Percentiles rank a stretch among this genome's conserved stretches.
These are phyloP conservation scores for Drosophila ambigua DNA, from an alignment of 1,140 invertebrate species.

Conservation along the genomic window DNA sequence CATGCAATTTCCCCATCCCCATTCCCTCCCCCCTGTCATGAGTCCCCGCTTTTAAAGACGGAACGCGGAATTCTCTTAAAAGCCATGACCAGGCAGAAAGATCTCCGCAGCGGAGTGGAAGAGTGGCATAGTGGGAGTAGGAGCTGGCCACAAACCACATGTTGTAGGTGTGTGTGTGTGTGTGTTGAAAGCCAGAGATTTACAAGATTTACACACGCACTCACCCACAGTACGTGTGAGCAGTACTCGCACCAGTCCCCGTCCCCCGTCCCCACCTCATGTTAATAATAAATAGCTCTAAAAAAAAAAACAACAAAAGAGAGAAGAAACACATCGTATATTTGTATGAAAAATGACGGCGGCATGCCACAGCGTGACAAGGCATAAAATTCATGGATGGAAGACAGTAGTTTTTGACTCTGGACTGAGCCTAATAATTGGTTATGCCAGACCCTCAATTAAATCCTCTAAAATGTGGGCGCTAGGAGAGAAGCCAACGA, in stretches of 20 bases:
- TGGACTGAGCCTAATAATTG: conserved; percentile 59
- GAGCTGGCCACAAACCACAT: conserved; percentile 7
- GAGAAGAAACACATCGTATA: conserved; percentile 44
- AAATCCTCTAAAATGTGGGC: conserved; percentile 66
- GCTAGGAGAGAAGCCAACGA: conserved; percentile 28
- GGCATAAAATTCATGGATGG: conserved; percentile 44
- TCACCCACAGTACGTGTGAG: conserved; percentile 6
- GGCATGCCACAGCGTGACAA: conserved; percentile 67
- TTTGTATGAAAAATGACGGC: conserved; percentile 59
- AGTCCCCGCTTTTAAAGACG: conserved; percentile 65
- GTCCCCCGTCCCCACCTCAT: conserved; percentile 21
- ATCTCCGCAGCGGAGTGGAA: neutral
- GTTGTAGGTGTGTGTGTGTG: conserved; percentile 43
- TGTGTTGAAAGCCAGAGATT: conserved; percentile 73
- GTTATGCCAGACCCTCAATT: conserved; percentile 70
- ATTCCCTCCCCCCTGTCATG: conserved; percentile 45
- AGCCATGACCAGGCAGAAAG: conserved; percentile 62
- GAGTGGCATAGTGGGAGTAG: no score
- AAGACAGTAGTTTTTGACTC: conserved; percentile 28
- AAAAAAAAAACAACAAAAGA: conserved; percentile 27
- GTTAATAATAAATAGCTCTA: conserved; percentile 67
- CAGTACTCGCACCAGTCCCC: neutral
- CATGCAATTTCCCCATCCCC: conserved; percentile 64
- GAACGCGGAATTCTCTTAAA: conserved; percentile 71
- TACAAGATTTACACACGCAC: conserved; percentile 78